phyloP scores from a whole-genome alignment of 2,113 vertebrate species.

The Salvelinus fontinalis region DNA sequence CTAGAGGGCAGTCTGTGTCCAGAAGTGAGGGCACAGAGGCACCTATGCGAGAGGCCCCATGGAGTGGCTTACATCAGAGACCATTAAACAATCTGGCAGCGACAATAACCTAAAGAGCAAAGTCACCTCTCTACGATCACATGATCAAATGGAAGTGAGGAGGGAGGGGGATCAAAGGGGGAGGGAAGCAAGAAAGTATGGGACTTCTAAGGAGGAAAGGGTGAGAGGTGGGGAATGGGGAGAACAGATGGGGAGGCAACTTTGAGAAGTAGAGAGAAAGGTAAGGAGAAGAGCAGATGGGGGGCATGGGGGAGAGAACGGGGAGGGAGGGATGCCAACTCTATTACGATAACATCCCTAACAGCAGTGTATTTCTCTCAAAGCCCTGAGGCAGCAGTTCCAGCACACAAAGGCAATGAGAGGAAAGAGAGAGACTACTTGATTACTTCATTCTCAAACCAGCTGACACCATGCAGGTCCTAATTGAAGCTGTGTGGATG shows the following conservation, averaged over 20 bases:
- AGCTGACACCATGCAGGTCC: slow-evolving; percentile 38
- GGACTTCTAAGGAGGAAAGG: background rate
- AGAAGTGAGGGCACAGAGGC: background rate
- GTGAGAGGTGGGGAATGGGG: background rate
- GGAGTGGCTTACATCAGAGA: background rate
- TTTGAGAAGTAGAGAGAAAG: background rate
- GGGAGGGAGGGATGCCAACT: background rate
- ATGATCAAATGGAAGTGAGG: background rate
- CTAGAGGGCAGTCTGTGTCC: slow-evolving; percentile 47
- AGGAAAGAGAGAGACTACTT: slow-evolving; percentile 17
- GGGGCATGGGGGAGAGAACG: no score
- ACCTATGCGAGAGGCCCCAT: background rate
- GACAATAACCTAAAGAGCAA: slow-evolving; percentile 17
- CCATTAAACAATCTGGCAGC: background rate
- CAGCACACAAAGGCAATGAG: slow-evolving; percentile 40
- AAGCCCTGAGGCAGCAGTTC: slow-evolving; percentile 48
- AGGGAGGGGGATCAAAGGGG: background rate
- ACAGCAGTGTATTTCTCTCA: slow-evolving; percentile 39
- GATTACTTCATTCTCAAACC: slow-evolving; percentile 44
- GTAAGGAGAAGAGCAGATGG: background rate
- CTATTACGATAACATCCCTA: slow-evolving; percentile 11
- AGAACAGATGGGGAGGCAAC: background rate
- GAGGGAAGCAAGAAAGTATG: background rate
- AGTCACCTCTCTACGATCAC: slow-evolving; percentile 29
- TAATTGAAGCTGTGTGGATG: slow-evolving; percentile 24